Conservation (phyloP, 2,888 invertebrate genomes). For the Bursaphelenchus okinawaensis region DNA sequence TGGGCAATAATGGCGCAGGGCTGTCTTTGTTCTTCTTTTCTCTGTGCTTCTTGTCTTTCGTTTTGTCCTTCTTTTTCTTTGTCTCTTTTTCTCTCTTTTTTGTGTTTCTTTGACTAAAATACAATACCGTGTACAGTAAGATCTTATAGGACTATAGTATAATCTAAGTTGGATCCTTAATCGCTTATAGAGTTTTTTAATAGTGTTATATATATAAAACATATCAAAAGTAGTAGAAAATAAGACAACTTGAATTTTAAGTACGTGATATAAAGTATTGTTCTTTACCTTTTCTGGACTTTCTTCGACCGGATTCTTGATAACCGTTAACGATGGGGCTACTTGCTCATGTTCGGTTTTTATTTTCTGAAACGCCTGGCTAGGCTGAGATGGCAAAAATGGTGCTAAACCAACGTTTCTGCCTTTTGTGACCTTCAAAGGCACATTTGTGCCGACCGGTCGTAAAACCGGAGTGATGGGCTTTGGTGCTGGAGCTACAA, state of each 20-base stretch:
- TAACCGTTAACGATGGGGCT: too few relatives aligned
- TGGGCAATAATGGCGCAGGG: neutral
- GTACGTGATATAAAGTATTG: too few relatives aligned
- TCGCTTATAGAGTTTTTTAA: too few relatives aligned
- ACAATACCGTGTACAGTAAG: too few relatives aligned
- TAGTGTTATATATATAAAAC: too few relatives aligned
- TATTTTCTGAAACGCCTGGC: neutral
- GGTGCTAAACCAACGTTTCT: neutral
- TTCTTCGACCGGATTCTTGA: too few relatives aligned
- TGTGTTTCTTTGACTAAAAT: neutral
- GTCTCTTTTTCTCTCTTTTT: neutral
- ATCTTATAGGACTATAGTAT: too few relatives aligned
- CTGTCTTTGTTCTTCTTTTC: constrained; percentile 13
- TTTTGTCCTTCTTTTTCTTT: constrained; percentile 2
- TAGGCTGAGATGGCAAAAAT: neutral
- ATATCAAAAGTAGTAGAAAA: too few relatives aligned
- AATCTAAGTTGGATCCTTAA: too few relatives aligned
- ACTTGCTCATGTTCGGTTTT: too few relatives aligned
- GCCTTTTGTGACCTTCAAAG: neutral
- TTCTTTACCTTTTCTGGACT: too few relatives aligned
- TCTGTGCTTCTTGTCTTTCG: constrained; percentile 8
- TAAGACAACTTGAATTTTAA: too few relatives aligned
- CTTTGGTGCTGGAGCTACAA: neutral
- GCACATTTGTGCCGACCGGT: neutral
- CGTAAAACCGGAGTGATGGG: neutral